phyloP scores from a whole-genome alignment of 30 jellyfish, hydroid and myxozoan genomes.

The Sanderia malayensis region DNA sequence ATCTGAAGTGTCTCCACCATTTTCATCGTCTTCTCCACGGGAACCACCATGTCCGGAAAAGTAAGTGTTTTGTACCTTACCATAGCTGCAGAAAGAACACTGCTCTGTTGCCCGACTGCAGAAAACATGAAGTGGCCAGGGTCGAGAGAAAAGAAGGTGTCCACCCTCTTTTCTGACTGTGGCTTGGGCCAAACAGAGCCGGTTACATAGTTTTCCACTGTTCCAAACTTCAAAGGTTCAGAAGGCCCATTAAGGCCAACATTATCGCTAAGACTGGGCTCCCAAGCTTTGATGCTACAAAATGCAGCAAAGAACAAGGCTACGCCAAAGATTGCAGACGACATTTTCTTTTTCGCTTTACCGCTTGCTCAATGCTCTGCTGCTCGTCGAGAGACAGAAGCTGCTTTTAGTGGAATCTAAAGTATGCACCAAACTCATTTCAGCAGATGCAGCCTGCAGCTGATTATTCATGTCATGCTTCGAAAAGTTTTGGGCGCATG shows the following conservation, averaged over 20 bases:
- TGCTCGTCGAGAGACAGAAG: too few relatives aligned
- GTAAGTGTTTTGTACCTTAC: constrained; percentile 54
- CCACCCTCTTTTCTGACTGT: constrained; percentile 50
- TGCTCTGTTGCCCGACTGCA: constrained; percentile 54
- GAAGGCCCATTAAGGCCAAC: constrained; percentile 60
- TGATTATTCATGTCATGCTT: too few relatives aligned
- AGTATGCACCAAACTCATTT: too few relatives aligned
- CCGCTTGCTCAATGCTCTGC: too few relatives aligned
- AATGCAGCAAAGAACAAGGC: constrained; percentile 25
- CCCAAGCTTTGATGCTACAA: constrained; percentile 33
- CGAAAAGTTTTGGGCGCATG: too few relatives aligned
- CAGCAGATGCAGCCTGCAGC: too few relatives aligned
- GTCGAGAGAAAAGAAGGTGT: constrained; percentile 55
- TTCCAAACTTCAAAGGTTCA: constrained; percentile 25
- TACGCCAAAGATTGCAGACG: too few relatives aligned
- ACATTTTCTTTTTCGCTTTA: too few relatives aligned
- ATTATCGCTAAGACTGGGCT: constrained; percentile 79
- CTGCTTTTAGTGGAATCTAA: too few relatives aligned
- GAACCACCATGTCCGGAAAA: constrained; percentile 66
- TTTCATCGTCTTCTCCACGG: constrained; percentile 18
- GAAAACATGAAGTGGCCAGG: constrained; percentile 65
- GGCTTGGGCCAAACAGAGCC: constrained; percentile 96
- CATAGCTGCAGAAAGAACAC: constrained; percentile 72
- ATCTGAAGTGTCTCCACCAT: constrained; percentile 53
- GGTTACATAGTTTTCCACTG: constrained; percentile 69